These are phyloP conservation scores for Hystrix brachyura DNA, from an alignment of 2,113 vertebrate species.

Conservation along the genomic window DNA sequence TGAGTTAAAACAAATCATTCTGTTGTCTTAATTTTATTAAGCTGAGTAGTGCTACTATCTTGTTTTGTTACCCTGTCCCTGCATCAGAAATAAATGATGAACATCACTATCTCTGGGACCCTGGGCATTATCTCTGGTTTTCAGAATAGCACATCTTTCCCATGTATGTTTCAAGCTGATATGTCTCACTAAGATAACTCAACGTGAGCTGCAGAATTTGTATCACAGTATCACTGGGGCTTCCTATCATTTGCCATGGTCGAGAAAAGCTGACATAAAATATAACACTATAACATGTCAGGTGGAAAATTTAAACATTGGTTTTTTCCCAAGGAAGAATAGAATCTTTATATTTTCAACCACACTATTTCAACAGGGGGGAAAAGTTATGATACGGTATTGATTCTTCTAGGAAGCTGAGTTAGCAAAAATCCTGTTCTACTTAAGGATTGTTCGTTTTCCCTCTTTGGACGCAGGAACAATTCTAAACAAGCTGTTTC, in stretches of 20 bases:
- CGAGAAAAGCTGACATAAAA: conserved; percentile 85
- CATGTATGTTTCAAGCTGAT: conserved; percentile 74
- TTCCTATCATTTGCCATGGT: conserved; percentile 83
- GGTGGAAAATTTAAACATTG: conserved; percentile 87
- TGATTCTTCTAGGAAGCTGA: conserved; percentile 76
- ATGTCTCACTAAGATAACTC: conserved; percentile 81
- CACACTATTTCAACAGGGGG: conserved; percentile 11
- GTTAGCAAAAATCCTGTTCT: conserved; percentile 68
- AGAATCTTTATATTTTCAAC: conserved; percentile 77
- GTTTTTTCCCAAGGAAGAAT: conserved; percentile 65
- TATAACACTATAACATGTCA: conserved; percentile 80
- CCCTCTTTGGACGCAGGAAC: conserved; percentile 45
- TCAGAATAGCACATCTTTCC: conserved; percentile 64
- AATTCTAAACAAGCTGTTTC: conserved; percentile 58
- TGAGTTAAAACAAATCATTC: conserved; percentile 29
- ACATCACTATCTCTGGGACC: conserved; percentile 57
- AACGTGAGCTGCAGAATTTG: conserved; percentile 78
- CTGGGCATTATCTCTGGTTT: conserved; percentile 79
- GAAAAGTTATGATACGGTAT: conserved; percentile 26
- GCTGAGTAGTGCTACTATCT: not conserved
- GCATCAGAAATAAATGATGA: conserved; percentile 79
- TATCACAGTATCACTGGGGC: conserved; percentile 74
- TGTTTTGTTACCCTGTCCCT: conserved; percentile 22
- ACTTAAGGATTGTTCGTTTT: conserved; percentile 61
- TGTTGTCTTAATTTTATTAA: conserved; percentile 66